These are phyloP conservation scores for Chunga burmeisteri DNA, from an alignment of 2,113 vertebrate genomes.

Conservation along the genomic window DNA sequence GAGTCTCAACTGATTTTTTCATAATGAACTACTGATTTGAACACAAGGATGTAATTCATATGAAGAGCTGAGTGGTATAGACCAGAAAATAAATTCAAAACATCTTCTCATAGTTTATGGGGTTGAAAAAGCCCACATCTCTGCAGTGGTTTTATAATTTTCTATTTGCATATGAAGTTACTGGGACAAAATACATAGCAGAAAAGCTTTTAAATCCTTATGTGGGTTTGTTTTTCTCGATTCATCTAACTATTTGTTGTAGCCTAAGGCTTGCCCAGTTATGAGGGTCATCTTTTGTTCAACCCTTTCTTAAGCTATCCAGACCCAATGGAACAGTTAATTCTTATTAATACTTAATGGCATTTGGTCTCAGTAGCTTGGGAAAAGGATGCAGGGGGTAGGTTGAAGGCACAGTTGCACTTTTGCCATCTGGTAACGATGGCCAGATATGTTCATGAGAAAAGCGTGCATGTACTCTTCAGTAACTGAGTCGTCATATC, in stretches of 20 bases:
- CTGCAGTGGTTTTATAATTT: neutral
- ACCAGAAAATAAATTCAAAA: neutral
- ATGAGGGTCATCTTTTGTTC: neutral
- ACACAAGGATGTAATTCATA: neutral
- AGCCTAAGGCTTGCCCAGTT: neutral
- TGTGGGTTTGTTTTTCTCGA: neutral
- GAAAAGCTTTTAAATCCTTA: neutral
- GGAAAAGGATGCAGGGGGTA: neutral
- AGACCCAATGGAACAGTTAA: neutral
- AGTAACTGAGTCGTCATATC: neutral
- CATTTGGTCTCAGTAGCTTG: neutral
- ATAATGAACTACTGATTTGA: neutral
- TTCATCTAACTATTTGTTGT: neutral
- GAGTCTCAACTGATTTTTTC: neutral
- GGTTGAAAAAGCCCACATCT: neutral
- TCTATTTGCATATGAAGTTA: neutral
- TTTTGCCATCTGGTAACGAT: fast-evolving
- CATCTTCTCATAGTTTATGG: neutral
- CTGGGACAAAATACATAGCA: neutral
- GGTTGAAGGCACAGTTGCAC: neutral
- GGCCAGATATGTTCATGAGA: neutral
- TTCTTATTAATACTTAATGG: neutral
- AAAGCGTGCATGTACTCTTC: neutral
- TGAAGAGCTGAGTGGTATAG: neutral
- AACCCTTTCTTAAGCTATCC: neutral